Percentiles rank a stretch among this genome's conserved stretches.
Conservation (phyloP, 1,140 invertebrate genomes). For the Hyles vespertilio region DNA sequence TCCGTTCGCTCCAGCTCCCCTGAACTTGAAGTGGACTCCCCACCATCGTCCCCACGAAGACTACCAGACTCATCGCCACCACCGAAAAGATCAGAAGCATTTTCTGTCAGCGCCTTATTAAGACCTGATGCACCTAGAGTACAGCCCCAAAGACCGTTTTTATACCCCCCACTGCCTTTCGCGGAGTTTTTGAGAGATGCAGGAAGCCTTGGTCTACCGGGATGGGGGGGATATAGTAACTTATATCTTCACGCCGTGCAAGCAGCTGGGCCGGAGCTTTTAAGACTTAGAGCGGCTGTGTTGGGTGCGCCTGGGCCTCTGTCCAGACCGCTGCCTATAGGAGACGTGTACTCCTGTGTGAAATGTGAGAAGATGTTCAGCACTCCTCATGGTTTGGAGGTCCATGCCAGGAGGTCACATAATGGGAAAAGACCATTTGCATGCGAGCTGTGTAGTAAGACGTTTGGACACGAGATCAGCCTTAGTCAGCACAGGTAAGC, state of each 20-base stretch:
- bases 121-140: slow-evolving; percentile 84
- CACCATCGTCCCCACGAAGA: slow-evolving; percentile 76
- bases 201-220: slow-evolving; percentile 51
- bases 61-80: slow-evolving; percentile 71
- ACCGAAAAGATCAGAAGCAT: slow-evolving; percentile 84
- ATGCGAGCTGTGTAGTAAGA: slow-evolving; percentile 97
- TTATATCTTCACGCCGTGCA: slow-evolving; percentile 80
- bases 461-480: slow-evolving; percentile 97
- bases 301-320: slow-evolving; percentile 79
- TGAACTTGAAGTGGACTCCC: slow-evolving; percentile 83
- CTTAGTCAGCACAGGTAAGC: slow-evolving; percentile 93
- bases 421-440: slow-evolving; percentile 96
- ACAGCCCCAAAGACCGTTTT: slow-evolving; percentile 76
- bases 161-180: slow-evolving; percentile 78
- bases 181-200: slow-evolving; percentile 76
- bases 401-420: slow-evolving; percentile 95
- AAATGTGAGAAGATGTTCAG: slow-evolving; percentile 99
- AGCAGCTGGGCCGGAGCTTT: slow-evolving; percentile 74
- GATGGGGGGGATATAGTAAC: slow-evolving; percentile 75
- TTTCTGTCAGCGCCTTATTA: slow-evolving; percentile 86
- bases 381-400: slow-evolving; percentile 96
- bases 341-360: slow-evolving; percentile 95
- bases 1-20: slow-evolving; percentile 79
- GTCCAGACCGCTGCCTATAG: slow-evolving; percentile 78
- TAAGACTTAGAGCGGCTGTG: slow-evolving; percentile 65